Conservation (phyloP, 2,113 vertebrate species). For the Nansenia antarctica region DNA sequence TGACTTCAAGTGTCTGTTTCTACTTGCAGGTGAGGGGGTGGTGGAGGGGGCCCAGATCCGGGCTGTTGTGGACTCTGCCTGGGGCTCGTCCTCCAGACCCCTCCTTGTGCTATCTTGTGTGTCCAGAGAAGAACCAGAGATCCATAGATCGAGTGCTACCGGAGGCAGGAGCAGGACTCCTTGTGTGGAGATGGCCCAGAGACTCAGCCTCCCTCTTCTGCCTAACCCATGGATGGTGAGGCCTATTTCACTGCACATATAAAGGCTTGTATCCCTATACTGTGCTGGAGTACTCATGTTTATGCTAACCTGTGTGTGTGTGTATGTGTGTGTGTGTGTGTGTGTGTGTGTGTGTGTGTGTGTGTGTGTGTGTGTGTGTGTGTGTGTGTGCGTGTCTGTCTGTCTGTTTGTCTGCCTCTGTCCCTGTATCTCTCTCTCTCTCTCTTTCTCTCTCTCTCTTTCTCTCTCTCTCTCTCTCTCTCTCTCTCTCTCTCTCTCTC, state of each 20-base stretch:
- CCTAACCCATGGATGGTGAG: constrained; percentile 90
- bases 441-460: not conserved
- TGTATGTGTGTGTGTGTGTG: not conserved
- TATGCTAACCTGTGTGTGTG: not conserved
- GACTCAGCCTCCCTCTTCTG: constrained; percentile 78
- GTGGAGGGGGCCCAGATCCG: constrained; percentile 81
- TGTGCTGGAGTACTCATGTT: no score
- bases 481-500: not conserved
- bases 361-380: constrained; percentile 9
- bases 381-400: not conserved
- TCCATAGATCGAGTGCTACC: not conserved
- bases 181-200: constrained; percentile 85
- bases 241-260: not conserved
- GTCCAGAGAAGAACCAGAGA: constrained; percentile 65
- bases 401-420: constrained; percentile 8
- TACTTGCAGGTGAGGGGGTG: constrained; percentile 63
- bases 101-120: constrained; percentile 88
- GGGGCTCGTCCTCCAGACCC: constrained; percentile 76
- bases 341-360: not conserved
- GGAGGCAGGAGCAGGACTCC: constrained; percentile 67
- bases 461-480: not conserved
- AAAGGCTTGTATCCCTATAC: no score
- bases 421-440: not conserved
- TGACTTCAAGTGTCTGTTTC: no score
- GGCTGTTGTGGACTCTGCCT: constrained; percentile 80